Base-by-base conservation (phyloP, 30 jellyfish, hydroid and myxozoan species). In the Aurelia sp. region DNA sequence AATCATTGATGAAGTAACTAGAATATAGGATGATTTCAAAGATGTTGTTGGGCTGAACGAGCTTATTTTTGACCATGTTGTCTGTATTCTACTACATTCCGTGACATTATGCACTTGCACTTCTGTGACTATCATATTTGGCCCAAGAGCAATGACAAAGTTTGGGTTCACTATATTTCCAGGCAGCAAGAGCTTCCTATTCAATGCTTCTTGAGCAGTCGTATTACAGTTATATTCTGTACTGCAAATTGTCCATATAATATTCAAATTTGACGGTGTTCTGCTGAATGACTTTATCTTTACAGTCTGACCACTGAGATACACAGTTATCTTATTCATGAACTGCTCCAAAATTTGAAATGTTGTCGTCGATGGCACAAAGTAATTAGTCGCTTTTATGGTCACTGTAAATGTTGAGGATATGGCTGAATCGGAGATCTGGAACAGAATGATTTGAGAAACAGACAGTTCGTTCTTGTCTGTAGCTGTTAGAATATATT, bases 381-480 rank as follows among this genome's bases (percentile, higher is more conserved):
- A 82, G 44, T 70, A 72, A 27, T 48, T 69, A 3, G 79, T 57
- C 4, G 63, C 86, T 20, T 58, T 31, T 27, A 64, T 82, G 48
- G 71, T 23, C 31, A 70, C 76, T 12, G 66, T 20, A 27, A 81
- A 59, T 11, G 6, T 11, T 16, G 73, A 47, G 35, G 83, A 73
- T 13, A 20, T 66, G 13, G 23, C 48, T 1, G 37, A 18, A 6
- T 57, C 57, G 11, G 37, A 18, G 17, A 86, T 59, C 6, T 41
- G 65, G 61, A 89, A 81, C n/a, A 17, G 27, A 12, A 89, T 22
- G 11, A 31, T 71, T 11, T 66, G 77, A 6, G 89, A 64, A 31
- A 90, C 95, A 11, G 96, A 61, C 20, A 88, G 85, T 19, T 87
- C 88, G 11, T 86, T 76, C 23, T 75, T 84, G 73, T 89, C 99